Evolutionary conservation across 2,113 vertebrate genomes (phyloP), one percentile per base, ranked within the genome.

Genomic region (Thermophis baileyi): DNA sequence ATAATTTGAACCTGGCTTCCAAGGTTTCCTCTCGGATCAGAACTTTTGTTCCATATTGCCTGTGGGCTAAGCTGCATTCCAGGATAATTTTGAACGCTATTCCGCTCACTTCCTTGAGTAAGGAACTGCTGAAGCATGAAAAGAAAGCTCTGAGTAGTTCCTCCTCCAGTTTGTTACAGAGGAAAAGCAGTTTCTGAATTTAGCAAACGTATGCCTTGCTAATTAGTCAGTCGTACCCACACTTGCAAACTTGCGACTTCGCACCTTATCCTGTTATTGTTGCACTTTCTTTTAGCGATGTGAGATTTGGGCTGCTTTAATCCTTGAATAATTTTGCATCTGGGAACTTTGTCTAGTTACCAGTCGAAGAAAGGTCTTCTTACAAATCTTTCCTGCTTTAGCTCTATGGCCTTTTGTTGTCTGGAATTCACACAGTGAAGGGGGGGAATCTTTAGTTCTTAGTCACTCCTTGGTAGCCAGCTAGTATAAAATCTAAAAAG

Each of bases 401-500:
- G 14, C 87, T 63, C 18, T 63, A 4, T 85, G 35, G 47, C 63
- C 90, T 89, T 93, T 94, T 94, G 90, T 93, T 91, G 93, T 46
- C 55, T 91, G 93, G 46, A 53, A 89, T 86, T 89, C 47, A 53
- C 53, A 63, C 63, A 87, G 54, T 35, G 88, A 86, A 53, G 35
- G 63, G 44, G 53, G 87, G 16, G 51, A 10, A 25, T 51, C 40
- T 88, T n/a, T 30, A n/a, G 20, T 46, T 53, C 24, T 35, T 35
- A 51, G 47, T 51, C 27, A 51, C 25, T 60, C 91, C 74, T 44
- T 92, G 50, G 85, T 92, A 88, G 87, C 93, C 30, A 30, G 46
- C 27, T 40, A 81, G 30, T 81, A 88, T 35, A 57, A 69, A 92
- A 92, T 87, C 90, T 2, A 1, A 6, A 92, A 96, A 92, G 96